A percentile compares a stretch with the other conserved stretches of the same genome.
phyloP scores from a whole-genome alignment of 2,113 vertebrate species.

The Ochotona curzoniae region DNA sequence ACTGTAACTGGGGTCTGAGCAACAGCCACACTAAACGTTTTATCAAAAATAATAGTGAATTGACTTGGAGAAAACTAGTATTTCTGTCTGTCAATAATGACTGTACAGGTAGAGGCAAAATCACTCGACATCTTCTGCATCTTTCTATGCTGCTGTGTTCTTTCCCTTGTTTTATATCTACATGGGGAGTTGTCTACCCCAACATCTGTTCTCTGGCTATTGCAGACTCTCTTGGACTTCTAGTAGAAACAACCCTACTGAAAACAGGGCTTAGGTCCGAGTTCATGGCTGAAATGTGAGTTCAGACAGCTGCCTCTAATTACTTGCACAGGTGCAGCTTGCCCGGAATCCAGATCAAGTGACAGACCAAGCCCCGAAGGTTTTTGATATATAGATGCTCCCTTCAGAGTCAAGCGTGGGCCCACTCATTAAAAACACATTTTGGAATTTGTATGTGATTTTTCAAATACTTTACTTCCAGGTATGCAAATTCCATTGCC shows the following conservation, averaged over 20 bases:
- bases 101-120: conserved; percentile 69
- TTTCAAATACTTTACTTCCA: conserved; percentile 64
- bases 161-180: conserved; percentile 73
- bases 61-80: conserved; percentile 79
- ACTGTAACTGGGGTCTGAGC: not conserved
- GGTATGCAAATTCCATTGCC: conserved; percentile 54
- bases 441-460: conserved; percentile 73
- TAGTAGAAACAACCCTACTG: conserved; percentile 73
- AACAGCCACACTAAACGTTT: not conserved
- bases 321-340: conserved; percentile 88
- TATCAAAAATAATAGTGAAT: conserved; percentile 75
- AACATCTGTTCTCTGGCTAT: conserved; percentile 71
- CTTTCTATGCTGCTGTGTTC: conserved; percentile 55
- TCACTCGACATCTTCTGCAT: conserved; percentile 80
- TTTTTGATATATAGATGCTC: conserved; percentile 92
- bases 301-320: conserved; percentile 92
- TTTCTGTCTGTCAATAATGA: conserved; percentile 86
- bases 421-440: conserved; percentile 88
- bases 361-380: conserved; percentile 87
- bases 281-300: conserved; percentile 91
- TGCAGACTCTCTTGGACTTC: conserved; percentile 10
- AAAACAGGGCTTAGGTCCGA: conserved; percentile 90
- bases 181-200: conserved; percentile 60
- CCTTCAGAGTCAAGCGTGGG: conserved; percentile 86
- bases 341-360: conserved; percentile 90